Evolutionary conservation across 1,140 invertebrate genomes (phyloP), one percentile per base, ranked within the genome.

Genomic region (Macrobrachium nipponense): DNA sequence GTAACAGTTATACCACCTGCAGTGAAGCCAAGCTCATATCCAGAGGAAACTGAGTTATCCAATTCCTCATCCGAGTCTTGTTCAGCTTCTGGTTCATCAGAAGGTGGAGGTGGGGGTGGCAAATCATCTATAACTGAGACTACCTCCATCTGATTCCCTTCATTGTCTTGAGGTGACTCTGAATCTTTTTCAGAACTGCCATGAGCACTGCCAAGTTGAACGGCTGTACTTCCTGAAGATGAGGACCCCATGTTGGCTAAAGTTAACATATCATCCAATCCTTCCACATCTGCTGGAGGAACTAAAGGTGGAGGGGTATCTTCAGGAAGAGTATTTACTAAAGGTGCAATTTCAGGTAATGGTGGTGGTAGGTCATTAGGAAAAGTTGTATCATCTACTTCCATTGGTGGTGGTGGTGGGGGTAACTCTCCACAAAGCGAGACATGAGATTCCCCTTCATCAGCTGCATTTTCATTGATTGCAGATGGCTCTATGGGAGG

Each of bases 131-230:
- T 73, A 51, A 36, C 72, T 27, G 76, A 23, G 44, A 58, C 51
- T 20, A 58, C 78, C 62, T 86, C 84, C 64, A 86, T 62, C 18
- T 76, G 82, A 23, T 27, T 58, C 6, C 43, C 77, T 44, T 70
- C 61, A 72, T 77, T 61, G 11, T 86, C 84, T 58, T 86, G 84
- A 5, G 84, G 84, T 17, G 84, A 86, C 11, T 86, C 84, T 51
- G 84, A 86, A 43, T 86, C 84, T 36, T 86, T 86, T n/a, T 86
- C 84, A n/a, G 84, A 86, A 51, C 70, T 86, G 5, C 76, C 84
- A 75, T 86, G 84, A 20, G 80, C 44, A 59, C 84, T 86, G 68
- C 84, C 84, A 51, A 78, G 84, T 43, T 86, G 84, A 44, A 77
- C 84, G 20, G 84, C 84, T 73, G 84, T 86, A 43, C 84, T 86